Evolutionary conservation across 2,113 vertebrate genomes (phyloP).

Genomic region (Notarius quadriscutis): DNA sequence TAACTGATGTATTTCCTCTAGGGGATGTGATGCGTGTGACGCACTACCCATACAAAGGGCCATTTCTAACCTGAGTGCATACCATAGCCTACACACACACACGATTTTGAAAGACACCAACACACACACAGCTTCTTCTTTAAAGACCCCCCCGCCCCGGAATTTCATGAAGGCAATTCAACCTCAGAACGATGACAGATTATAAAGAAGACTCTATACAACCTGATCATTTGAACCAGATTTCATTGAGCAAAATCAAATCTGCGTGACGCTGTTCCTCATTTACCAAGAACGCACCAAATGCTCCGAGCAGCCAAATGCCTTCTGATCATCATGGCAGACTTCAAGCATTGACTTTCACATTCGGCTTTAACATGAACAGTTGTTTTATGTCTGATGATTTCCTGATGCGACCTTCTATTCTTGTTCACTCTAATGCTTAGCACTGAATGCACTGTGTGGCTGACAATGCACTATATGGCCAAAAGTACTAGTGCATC

Average conservation of each 20-base stretch:
- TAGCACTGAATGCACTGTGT: not conserved
- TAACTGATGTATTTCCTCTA: slow-evolving; percentile 25
- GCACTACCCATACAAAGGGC: slow-evolving; percentile 23
- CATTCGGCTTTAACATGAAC: not conserved
- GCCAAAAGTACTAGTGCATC: not conserved
- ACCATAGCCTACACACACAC: slow-evolving; percentile 18
- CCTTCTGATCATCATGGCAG: not conserved
- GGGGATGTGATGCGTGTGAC: not conserved
- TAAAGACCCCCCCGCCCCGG: not conserved
- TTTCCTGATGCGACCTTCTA: not conserved
- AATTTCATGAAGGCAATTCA: not conserved
- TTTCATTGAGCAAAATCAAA: slow-evolving; percentile 13
- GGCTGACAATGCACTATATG: not conserved
- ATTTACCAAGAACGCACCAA: not conserved
- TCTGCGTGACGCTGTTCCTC: not conserved
- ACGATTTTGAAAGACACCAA: slow-evolving; percentile 1
- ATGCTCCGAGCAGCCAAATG: not conserved
- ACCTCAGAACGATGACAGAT: not conserved
- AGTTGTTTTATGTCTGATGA: not conserved
- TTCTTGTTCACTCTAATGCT: not conserved
- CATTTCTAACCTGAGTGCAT: slow-evolving; percentile 4
- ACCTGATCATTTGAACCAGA: slow-evolving; percentile 10
- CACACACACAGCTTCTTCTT: slow-evolving; percentile 18
- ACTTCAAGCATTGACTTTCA: not conserved
- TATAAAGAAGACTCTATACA: slow-evolving; percentile 11